Percentiles rank a stretch among this genome's conserved stretches.
Conservation (phyloP, 1,140 invertebrate species). For the Nylanderia fulva region DNA sequence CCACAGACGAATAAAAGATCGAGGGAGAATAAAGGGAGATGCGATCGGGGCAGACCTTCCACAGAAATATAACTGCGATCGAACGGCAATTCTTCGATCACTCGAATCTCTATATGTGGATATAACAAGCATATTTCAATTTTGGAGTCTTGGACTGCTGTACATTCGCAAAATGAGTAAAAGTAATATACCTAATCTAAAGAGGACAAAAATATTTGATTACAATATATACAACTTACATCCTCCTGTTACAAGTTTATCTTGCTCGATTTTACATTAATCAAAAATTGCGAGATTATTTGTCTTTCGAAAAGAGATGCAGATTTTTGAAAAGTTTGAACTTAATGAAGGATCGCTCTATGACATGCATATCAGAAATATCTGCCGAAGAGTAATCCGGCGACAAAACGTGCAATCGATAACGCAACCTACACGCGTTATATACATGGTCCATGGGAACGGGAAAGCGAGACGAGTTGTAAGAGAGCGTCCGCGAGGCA, state of each 20-base stretch:
- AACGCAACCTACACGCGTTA: conserved; percentile 25
- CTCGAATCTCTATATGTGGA: neutral
- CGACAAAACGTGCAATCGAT: conserved; percentile 54
- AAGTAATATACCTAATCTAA: neutral
- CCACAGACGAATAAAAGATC: conserved; percentile 41
- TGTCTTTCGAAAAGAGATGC: neutral
- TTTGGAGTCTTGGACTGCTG: neutral
- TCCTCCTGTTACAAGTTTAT: no score
- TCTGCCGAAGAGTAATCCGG: neutral
- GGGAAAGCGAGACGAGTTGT: conserved; percentile 44
- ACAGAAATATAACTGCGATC: conserved; percentile 64
- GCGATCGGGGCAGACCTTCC: conserved; percentile 19
- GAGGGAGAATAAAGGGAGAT: conserved; percentile 30
- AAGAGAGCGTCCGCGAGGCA: conserved; percentile 31
- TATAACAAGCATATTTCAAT: neutral
- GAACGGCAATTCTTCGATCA: conserved; percentile 26
- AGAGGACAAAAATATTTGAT: neutral
- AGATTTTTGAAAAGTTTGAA: neutral
- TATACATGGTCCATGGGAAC: conserved; percentile 34
- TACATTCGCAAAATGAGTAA: neutral
- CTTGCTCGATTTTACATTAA: no score
- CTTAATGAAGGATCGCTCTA: neutral
- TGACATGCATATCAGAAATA: neutral
- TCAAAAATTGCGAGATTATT: no score
- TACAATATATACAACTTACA: no score